Conservation (phyloP, 2,113 vertebrate species). For the Loxodonta africana region DNA sequence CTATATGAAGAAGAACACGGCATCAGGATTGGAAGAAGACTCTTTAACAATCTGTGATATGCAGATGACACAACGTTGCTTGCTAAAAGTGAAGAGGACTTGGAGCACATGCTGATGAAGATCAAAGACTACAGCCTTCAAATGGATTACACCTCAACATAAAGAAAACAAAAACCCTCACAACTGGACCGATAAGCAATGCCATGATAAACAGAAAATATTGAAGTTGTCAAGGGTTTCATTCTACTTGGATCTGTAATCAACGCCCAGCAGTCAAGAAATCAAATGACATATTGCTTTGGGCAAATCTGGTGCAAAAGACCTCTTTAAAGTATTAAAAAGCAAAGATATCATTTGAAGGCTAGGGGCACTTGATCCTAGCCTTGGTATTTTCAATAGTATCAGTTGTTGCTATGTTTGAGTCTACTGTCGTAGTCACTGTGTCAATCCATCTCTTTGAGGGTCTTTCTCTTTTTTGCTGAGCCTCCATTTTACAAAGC, state of each 20-base stretch:
- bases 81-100: neutral
- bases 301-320: neutral
- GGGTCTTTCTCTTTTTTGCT: too few species aligned
- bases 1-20: neutral
- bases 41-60: neutral
- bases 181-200: neutral
- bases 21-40: neutral
- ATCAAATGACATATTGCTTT: neutral
- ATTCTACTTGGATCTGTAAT: neutral
- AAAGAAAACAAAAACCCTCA: neutral
- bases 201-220: neutral
- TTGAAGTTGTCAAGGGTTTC: neutral
- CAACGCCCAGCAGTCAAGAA: neutral
- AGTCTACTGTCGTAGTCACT: too few species aligned
- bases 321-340: neutral
- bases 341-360: neutral
- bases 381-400: neutral
- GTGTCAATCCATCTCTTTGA: too few species aligned
- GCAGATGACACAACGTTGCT: neutral
- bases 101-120: neutral
- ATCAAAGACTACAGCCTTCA: neutral
- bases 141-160: neutral
- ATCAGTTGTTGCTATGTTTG: neutral
- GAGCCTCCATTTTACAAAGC: too few species aligned
- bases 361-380: neutral